Evolutionary conservation across 2,797 vertebrate genomes (phyloP), one percentile per base, ranked within the genome.

Genomic region (Enteromius afrohamiltoni): DNA sequence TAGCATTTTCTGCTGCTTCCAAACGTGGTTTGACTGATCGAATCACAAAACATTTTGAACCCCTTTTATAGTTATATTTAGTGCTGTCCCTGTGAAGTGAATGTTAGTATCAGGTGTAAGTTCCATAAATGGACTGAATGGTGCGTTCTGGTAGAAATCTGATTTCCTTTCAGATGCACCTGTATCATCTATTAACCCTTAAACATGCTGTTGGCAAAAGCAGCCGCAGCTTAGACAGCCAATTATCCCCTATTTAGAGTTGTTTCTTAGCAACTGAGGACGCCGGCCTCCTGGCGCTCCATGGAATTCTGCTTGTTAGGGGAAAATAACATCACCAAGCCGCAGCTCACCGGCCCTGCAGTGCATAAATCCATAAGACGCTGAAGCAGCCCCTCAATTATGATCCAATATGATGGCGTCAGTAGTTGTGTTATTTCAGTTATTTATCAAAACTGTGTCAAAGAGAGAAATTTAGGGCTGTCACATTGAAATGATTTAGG

Each of bases 251-350:
- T 70, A 69, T 69, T 77, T 77, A 31, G 14, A n/a, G 64, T 83
- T 31, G 83, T 88, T 88, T 65, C 87, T 85, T 83, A 85, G 87
- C 83, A 88, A 88, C 87, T 71, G 69, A 60, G 40, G 85, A 88
- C 75, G 87, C 87, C 1, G 3, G 26, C 23, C 37, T 83, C 49
- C 58, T 14, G 19, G 62, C 1, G 13, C 62, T 76, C 23, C 23
- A 29, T 58, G 37, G 45, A 58, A 31, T 58, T 40, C 34, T 79
- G 77, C 79, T 62, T 51, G 81, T 60, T 84, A 83, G 53, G 68
- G 68, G 47, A 51, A 74, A 55, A 83, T 86, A 85, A 86, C 81
- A 86, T 85, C 78, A 80, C 70, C 71, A 81, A 79, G 68, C 53
- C 49, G 14, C 71, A 68, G 45, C 16, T 34, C 71, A 21, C 42